Evolutionary conservation across 2,113 vertebrate species (phyloP).

Genomic region (Natator depressus): DNA sequence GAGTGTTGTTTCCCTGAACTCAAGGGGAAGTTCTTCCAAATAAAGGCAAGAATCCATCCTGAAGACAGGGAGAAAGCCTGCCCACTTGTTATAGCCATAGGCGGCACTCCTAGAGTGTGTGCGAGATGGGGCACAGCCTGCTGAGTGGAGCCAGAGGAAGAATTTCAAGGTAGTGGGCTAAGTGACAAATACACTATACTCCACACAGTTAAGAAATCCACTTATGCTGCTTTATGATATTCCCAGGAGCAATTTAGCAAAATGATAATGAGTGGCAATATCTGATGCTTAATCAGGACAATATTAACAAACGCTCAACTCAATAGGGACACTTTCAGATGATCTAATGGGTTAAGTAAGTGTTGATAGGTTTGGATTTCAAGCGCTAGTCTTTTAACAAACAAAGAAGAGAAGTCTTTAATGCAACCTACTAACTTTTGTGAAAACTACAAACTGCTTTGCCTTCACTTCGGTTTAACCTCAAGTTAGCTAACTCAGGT

Average conservation of each 20-base stretch:
- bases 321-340: neutral
- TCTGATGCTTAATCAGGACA: neutral
- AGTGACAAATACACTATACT: neutral
- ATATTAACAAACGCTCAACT: neutral
- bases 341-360: neutral
- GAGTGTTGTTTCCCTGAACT: neutral
- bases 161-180: neutral
- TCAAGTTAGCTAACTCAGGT: neutral
- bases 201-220: neutral
- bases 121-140: rapidly evolving
- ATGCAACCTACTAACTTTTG: neutral
- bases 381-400: neutral
- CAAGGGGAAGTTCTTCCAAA: neutral
- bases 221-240: neutral
- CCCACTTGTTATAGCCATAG: neutral
- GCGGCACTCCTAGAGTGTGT: neutral
- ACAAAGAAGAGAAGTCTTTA: neutral
- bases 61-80: neutral
- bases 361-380: neutral
- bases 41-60: neutral
- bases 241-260: neutral
- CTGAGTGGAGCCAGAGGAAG: neutral
- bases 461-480: neutral
- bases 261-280: neutral
- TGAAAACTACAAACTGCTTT: neutral